Conservation (phyloP, 1,140 invertebrate genomes). For the Homarus americanus region DNA sequence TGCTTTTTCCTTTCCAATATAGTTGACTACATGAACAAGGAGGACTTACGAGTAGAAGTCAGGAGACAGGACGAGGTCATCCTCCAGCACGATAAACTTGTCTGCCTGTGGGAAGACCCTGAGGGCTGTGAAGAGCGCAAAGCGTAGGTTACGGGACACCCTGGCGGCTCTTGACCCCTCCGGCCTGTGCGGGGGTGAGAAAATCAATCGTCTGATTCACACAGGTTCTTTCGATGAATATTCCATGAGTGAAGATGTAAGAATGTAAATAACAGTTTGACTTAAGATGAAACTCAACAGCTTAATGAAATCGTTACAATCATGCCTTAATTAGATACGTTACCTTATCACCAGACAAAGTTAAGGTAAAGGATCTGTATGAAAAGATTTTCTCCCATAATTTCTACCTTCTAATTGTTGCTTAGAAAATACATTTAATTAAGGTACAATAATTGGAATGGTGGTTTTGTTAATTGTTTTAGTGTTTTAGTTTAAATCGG, state of each 20-base stretch:
- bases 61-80: slow-evolving; percentile 36
- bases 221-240: too few relatives aligned
- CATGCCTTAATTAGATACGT: too few relatives aligned
- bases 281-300: background rate
- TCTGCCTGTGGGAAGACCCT: slow-evolving; percentile 10
- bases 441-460: too few relatives aligned
- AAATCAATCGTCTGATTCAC: too few relatives aligned
- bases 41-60: slow-evolving; percentile 48
- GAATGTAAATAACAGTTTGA: background rate
- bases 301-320: background rate
- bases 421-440: too few relatives aligned
- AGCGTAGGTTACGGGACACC: slow-evolving; percentile 26
- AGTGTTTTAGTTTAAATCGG: too few relatives aligned
- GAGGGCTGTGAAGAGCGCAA: slow-evolving; percentile 36
- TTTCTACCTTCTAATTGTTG: too few relatives aligned
- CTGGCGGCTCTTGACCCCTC: background rate
- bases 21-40: background rate
- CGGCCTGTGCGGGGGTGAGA: background rate
- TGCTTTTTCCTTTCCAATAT: too few relatives aligned
- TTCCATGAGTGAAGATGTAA: background rate
- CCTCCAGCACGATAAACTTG: slow-evolving; percentile 44
- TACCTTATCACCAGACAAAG: background rate
- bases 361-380: background rate
- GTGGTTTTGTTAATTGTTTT: too few relatives aligned
- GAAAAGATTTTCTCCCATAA: too few relatives aligned